Conservation (phyloP, 2,888 invertebrate species). For the Podotricha telesiphe region DNA sequence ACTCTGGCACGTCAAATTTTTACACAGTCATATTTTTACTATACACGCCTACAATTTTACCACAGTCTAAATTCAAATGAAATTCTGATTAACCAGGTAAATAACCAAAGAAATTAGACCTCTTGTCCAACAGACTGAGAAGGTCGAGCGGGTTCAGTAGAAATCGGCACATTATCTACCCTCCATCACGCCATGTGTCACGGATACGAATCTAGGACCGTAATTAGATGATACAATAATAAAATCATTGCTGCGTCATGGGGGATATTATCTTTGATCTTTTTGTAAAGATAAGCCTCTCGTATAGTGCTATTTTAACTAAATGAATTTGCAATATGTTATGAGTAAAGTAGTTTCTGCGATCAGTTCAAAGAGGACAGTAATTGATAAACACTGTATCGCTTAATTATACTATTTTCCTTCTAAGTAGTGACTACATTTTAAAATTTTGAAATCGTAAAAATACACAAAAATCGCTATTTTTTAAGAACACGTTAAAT, state of each 20-base stretch:
- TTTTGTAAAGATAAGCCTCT: slow-evolving; percentile 27
- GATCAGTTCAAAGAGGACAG: too few species aligned
- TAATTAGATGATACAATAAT: slow-evolving; percentile 79
- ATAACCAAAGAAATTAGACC: slow-evolving; percentile 35
- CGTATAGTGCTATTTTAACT: slow-evolving; percentile 29
- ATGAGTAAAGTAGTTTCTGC: too few species aligned
- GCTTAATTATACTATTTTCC: too few species aligned
- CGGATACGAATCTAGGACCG: slow-evolving; percentile 67
- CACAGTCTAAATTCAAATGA: slow-evolving; percentile 37
- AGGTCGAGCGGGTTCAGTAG: slow-evolving; percentile 35
- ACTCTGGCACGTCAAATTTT: not conserved
- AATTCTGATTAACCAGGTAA: slow-evolving; percentile 36
- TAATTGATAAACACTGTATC: too few species aligned
- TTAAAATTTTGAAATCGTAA: too few species aligned
- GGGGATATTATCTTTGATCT: slow-evolving; percentile 55
- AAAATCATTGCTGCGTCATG: slow-evolving; percentile 69
- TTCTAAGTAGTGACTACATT: too few species aligned
- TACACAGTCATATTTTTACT: slow-evolving; percentile 1
- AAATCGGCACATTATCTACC: slow-evolving; percentile 55
- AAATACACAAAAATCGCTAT: too few species aligned
- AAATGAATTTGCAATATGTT: slow-evolving; percentile 44
- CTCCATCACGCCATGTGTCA: slow-evolving; percentile 62
- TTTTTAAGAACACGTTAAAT: too few species aligned
- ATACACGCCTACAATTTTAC: slow-evolving; percentile 25
- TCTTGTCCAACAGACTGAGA: slow-evolving; percentile 1